Evolutionary conservation across 92 coral and sea anemone species (phyloP).

Genomic region (Palythoa caribaeorum): DNA sequence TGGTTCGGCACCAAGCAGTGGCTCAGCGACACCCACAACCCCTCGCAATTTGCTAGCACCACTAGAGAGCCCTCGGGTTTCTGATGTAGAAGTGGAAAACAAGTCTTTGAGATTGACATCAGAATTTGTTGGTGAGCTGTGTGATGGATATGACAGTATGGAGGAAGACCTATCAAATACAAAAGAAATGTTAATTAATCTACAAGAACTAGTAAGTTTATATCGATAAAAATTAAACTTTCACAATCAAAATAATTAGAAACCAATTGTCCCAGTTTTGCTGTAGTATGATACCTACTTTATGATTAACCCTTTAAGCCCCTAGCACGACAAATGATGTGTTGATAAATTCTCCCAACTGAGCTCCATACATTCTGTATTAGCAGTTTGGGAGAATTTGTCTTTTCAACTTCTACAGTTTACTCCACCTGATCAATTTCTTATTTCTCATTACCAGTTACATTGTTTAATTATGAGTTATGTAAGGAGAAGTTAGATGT

Average conservation of each 20-base stretch:
- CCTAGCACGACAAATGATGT: too few relatives aligned
- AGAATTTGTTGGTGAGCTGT: constrained; percentile 75
- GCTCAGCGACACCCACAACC: constrained; percentile 72
- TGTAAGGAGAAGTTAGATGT: too few relatives aligned
- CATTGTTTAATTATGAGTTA: too few relatives aligned
- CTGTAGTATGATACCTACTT: too few relatives aligned
- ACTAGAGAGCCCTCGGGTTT: constrained; percentile 53
- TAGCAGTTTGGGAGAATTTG: too few relatives aligned
- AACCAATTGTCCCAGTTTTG: too few relatives aligned
- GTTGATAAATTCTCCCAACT: too few relatives aligned
- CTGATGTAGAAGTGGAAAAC: constrained; percentile 70
- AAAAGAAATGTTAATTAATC: constrained; percentile 66
- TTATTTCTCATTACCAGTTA: too few relatives aligned
- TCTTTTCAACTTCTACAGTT: too few relatives aligned
- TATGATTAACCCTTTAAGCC: too few relatives aligned
- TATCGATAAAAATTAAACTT: neutral
- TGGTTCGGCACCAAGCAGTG: constrained; percentile 78
- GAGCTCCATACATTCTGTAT: too few relatives aligned
- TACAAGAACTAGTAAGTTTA: constrained; percentile 86
- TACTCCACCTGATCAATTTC: too few relatives aligned
- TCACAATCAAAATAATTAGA: neutral
- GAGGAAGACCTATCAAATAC: constrained; percentile 78
- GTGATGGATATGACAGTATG: constrained; percentile 84
- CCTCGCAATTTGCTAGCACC: constrained; percentile 33
- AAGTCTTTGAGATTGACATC: constrained; percentile 50